phyloP scores from a whole-genome alignment of 2,113 vertebrate genomes.

The Coryphaenoides rupestris region DNA sequence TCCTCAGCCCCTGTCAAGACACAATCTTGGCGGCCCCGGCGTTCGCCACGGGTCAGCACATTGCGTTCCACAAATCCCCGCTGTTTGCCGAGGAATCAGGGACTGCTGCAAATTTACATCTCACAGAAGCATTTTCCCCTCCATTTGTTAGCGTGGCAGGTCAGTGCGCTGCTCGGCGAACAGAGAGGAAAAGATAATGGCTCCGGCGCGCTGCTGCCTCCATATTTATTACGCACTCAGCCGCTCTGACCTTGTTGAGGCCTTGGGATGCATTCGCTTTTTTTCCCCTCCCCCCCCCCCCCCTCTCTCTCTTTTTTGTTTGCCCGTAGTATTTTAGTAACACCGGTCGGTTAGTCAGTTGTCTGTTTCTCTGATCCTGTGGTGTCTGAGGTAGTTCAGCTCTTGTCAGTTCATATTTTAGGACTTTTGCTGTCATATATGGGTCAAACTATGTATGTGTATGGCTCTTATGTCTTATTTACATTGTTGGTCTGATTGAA shows the following conservation, averaged over 20 bases:
- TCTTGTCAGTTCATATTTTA: no score
- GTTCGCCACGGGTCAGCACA: conserved; percentile 84
- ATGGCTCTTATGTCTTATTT: no score
- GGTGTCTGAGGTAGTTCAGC: not conserved
- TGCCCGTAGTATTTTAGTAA: conserved; percentile 38
- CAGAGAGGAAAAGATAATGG: conserved; percentile 86
- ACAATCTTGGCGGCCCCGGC: conserved; percentile 78
- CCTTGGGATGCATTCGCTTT: conserved; percentile 73
- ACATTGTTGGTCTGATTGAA: no score
- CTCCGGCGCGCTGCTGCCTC: conserved; percentile 72
- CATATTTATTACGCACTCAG: conserved; percentile 85
- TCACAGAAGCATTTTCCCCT: conserved; percentile 86
- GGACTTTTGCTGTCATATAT: no score
- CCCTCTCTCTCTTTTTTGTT: conserved; percentile 32
- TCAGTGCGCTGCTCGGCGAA: conserved; percentile 80
- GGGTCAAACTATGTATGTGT: no score
- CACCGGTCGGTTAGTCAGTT: conserved; percentile 26
- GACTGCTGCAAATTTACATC: conserved; percentile 91
- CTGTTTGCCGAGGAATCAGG: conserved; percentile 74
- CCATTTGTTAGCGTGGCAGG: conserved; percentile 93
- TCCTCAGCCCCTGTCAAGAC: conserved; percentile 81
- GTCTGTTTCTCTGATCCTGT: conserved; percentile 12
- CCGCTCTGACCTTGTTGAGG: conserved; percentile 86
- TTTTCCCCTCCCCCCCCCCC: conserved; percentile 5
- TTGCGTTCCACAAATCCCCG: conserved; percentile 81